Evolutionary conservation across 2,888 invertebrate species (phyloP).

Genomic region (Nasonovia ribisnigri): DNA sequence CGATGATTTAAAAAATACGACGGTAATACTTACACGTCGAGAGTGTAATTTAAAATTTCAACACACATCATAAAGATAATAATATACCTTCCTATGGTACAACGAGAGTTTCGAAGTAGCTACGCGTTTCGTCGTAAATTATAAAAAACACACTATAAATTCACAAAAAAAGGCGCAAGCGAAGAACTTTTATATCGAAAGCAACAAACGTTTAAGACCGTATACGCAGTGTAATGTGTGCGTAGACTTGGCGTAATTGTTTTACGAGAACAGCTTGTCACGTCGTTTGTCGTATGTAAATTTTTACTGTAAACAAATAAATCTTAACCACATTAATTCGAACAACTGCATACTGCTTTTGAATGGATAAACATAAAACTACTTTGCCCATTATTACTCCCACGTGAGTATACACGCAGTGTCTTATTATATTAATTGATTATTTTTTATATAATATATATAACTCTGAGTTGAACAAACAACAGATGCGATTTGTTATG

Average conservation of each 20-base stretch:
- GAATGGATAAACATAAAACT: conserved; percentile 1
- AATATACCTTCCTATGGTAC: not conserved
- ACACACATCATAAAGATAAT: not conserved
- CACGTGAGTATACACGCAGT: not conserved
- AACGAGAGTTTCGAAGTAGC: not conserved
- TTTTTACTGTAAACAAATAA: conserved; percentile 17
- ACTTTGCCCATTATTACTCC: not conserved
- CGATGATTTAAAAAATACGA: too few species aligned
- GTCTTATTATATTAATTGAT: not conserved
- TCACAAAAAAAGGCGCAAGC: not conserved
- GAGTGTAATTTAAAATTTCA: not conserved
- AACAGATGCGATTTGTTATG: not conserved
- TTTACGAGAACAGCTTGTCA: not conserved
- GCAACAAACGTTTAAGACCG: not conserved
- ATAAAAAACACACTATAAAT: not conserved
- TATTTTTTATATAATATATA: not conserved
- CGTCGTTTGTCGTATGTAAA: not conserved
- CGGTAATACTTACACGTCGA: not conserved
- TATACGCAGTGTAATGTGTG: not conserved
- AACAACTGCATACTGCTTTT: not conserved
- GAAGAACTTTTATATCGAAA: not conserved
- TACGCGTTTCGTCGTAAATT: not conserved
- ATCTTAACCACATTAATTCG: not conserved
- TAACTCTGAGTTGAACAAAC: not conserved
- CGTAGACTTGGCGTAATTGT: not conserved